Evolutionary conservation across 2,797 vertebrate species (phyloP).

Genomic region (Pseudochaenichthys georgianus): DNA sequence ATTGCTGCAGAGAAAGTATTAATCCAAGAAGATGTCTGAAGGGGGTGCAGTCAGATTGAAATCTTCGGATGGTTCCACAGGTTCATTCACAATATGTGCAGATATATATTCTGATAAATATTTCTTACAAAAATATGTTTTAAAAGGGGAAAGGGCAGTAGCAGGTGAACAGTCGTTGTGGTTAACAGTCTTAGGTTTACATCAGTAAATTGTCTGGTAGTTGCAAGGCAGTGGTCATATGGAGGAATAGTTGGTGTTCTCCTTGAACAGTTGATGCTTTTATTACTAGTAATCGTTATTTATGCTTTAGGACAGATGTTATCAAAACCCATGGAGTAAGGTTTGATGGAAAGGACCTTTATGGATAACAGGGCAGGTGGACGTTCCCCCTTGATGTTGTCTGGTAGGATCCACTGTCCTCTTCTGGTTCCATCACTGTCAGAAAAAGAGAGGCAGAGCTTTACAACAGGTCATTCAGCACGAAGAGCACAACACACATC

Average conservation of each 20-base stretch:
- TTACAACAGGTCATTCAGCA: constrained; percentile 39
- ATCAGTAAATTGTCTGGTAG: constrained; percentile 58
- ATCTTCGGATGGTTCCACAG: constrained; percentile 66
- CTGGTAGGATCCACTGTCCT: constrained; percentile 63
- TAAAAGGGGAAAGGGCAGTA: constrained; percentile 64
- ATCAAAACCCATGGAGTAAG: constrained; percentile 59
- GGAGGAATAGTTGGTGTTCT: constrained; percentile 27
- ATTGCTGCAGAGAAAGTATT: constrained; percentile 76
- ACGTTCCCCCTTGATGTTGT: constrained; percentile 80
- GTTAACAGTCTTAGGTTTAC: constrained; percentile 82
- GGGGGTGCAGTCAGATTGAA: constrained; percentile 56
- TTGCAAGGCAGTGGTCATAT: constrained; percentile 52
- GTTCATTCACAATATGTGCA: constrained; percentile 68
- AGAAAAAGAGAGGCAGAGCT: constrained; percentile 59
- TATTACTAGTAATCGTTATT: constrained; percentile 15
- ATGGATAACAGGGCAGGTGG: constrained; percentile 53
- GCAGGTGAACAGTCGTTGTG: constrained; percentile 81
- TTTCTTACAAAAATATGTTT: constrained; percentile 75
- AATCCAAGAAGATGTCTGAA: constrained; percentile 74
- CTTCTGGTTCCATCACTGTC: constrained; percentile 75
- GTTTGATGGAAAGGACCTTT: constrained; percentile 70
- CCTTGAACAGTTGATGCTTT: constrained; percentile 9
- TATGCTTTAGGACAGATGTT: constrained; percentile 55
- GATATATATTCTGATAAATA: constrained; percentile 66
- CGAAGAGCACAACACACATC: background rate